Conservation (phyloP, 2,888 invertebrate genomes). For the Mythimna impura region DNA sequence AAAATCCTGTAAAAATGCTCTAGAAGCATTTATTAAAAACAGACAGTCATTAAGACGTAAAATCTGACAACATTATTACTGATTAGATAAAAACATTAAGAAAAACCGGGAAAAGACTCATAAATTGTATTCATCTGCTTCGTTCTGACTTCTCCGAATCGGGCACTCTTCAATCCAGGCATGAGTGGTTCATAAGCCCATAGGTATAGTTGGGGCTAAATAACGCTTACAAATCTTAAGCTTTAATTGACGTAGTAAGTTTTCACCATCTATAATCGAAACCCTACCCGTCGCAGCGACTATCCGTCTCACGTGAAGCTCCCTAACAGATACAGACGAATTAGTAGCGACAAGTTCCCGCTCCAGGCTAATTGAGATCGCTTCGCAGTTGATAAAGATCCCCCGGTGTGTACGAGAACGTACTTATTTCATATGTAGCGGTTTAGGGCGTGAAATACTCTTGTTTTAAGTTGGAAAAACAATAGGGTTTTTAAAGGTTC, state of each 20-base stretch:
- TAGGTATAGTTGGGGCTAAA: neutral
- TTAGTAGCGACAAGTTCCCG: slow-evolving; percentile 64
- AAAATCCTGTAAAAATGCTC: no score
- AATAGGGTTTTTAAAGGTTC: neutral
- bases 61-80: neutral
- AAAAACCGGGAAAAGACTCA: neutral
- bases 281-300: slow-evolving; percentile 7
- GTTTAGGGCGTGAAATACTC: slow-evolving; percentile 24
- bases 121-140: neutral
- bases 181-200: neutral
- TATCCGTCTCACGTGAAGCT: slow-evolving; percentile 22
- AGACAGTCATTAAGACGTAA: neutral
- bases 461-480: slow-evolving; percentile 4
- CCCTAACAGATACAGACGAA: slow-evolving; percentile 57
- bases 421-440: slow-evolving; percentile 37
- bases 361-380: slow-evolving; percentile 66
- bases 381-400: slow-evolving; percentile 62
- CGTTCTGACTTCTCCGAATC: neutral
- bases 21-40: neutral
- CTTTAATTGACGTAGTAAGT: neutral
- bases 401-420: slow-evolving; percentile 38
- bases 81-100: neutral
- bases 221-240: neutral
- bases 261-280: neutral
- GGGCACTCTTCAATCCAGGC: neutral